These are phyloP conservation scores for Onychomys leucogaster DNA, from an alignment of 2,797 vertebrate species.

Conservation along the genomic window DNA sequence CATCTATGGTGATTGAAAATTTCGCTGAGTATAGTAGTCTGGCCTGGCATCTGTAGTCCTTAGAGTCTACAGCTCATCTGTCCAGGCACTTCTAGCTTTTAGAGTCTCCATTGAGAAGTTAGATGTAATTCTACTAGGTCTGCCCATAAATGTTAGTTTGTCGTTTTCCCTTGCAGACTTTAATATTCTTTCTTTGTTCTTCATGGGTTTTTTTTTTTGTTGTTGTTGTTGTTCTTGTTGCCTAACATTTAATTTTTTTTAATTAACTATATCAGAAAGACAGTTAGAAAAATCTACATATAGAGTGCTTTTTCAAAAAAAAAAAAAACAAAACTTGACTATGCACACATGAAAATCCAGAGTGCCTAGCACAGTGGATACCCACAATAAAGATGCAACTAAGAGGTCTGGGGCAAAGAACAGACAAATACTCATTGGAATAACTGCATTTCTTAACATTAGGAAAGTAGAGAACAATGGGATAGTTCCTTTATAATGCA, in stretches of 20 bases:
- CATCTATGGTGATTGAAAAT: not conserved
- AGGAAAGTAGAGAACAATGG: constrained; percentile 14
- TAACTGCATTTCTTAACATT: constrained; percentile 44
- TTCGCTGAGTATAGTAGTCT: not conserved
- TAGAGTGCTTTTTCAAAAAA: not conserved
- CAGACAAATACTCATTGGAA: not conserved
- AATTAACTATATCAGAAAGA: not conserved
- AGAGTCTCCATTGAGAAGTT: not conserved
- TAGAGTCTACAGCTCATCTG: not conserved
- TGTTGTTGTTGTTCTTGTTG: no score
- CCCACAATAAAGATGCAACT: not conserved
- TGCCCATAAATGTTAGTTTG: not conserved
- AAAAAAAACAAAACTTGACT: constrained; percentile 19
- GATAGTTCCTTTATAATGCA: constrained; percentile 36
- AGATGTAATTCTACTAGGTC: not conserved
- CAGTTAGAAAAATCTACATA: constrained; percentile 35
- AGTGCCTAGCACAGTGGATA: not conserved
- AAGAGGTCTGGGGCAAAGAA: not conserved
- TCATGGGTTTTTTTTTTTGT: no score
- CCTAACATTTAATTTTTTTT: not conserved
- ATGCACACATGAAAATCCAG: constrained; percentile 29
- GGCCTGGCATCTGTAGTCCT: not conserved
- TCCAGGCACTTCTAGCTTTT: not conserved
- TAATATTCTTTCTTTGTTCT: not conserved
- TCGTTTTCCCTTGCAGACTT: not conserved